Evolutionary conservation across 2,888 invertebrate genomes (phyloP).

Genomic region (Drosophila meridionalis): DNA sequence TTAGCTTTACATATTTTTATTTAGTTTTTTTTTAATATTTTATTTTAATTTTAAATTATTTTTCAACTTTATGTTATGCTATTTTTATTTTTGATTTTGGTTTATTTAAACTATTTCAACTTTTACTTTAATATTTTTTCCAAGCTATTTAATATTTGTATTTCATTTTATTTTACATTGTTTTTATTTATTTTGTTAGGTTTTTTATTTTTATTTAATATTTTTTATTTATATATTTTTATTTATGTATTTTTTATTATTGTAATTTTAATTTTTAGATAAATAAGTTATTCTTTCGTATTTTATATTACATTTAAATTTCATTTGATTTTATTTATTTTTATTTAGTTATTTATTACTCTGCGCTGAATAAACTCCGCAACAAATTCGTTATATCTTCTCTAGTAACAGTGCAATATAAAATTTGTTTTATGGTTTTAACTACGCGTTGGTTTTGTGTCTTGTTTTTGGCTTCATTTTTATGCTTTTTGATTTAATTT

Average conservation of each 20-base stretch:
- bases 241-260: no score
- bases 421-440: slow-evolving; percentile 65
- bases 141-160: no score
- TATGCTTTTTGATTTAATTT: slow-evolving; percentile 58
- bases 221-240: no score
- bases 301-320: no score
- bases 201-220: no score
- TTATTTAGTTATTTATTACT: neutral
- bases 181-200: no score
- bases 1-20: neutral
- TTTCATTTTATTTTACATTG: neutral
- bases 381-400: neutral
- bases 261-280: neutral
- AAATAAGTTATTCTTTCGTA: neutral
- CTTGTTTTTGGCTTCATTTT: slow-evolving; percentile 29
- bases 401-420: slow-evolving; percentile 22
- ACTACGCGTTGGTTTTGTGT: slow-evolving; percentile 28
- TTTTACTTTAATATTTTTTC: no score
- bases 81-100: no score
- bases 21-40: neutral
- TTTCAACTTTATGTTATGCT: no score
- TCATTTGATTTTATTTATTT: neutral
- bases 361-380: no score
- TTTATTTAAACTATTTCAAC: no score
- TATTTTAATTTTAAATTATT: neutral